Percentiles rank a stretch among this genome's conserved stretches.
Conservation (phyloP, 2,888 invertebrate species). For the Agapetus fuscipes region DNA sequence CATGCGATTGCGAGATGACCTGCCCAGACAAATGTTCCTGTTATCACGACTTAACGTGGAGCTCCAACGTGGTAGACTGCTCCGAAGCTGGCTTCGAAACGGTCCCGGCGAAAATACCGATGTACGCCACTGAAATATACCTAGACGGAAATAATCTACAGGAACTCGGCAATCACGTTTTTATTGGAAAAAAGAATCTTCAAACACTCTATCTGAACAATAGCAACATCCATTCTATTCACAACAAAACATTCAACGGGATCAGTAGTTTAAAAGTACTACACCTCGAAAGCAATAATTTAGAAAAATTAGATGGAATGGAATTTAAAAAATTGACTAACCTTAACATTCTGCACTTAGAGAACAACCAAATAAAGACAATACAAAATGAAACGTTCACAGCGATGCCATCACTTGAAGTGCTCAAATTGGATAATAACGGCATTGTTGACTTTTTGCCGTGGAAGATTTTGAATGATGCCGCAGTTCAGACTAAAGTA, state of each 20-base stretch:
- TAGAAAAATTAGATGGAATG: conserved; percentile 61
- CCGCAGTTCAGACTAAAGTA: conserved; percentile 54
- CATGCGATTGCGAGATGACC: conserved; percentile 86
- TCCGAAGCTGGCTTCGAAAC: conserved; percentile 62
- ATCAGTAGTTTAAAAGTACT: conserved; percentile 62
- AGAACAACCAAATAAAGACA: conserved; percentile 62
- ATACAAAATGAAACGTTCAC: conserved; percentile 71
- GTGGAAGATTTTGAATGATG: conserved; percentile 58
- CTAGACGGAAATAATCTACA: conserved; percentile 74
- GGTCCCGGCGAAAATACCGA: conserved; percentile 73
- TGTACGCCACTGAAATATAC: conserved; percentile 84
- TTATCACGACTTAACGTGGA: conserved; percentile 80
- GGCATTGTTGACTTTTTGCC: conserved; percentile 68
- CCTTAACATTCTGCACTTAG: conserved; percentile 65
- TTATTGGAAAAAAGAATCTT: conserved; percentile 76
- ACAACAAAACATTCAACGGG: conserved; percentile 76
- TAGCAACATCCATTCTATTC: conserved; percentile 64
- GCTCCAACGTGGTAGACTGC: conserved; percentile 77
- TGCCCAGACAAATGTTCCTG: conserved; percentile 81
- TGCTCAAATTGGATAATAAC: conserved; percentile 67
- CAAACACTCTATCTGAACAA: conserved; percentile 70
- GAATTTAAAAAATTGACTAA: conserved; percentile 70
- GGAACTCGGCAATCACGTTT: conserved; percentile 73
- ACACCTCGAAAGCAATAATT: conserved; percentile 67
- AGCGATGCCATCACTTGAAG: conserved; percentile 60